These are phyloP conservation scores for Chaitophorus viminalis DNA, from an alignment of 2,888 invertebrate species.

Conservation along the genomic window DNA sequence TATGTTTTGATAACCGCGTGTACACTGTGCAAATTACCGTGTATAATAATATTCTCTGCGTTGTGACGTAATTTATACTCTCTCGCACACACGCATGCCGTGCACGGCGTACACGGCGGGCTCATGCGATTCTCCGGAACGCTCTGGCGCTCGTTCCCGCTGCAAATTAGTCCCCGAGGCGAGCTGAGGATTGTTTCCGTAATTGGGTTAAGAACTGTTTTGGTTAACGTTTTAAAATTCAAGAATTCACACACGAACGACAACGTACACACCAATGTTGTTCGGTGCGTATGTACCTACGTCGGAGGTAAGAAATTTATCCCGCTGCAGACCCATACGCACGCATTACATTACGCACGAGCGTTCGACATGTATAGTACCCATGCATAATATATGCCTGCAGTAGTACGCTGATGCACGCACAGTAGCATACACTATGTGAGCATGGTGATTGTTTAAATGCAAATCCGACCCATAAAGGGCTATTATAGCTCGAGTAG, in stretches of 20 bases:
- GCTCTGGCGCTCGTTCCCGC: not conserved
- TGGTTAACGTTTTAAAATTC: not conserved
- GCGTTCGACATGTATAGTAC: not conserved
- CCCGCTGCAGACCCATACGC: too few relatives aligned
- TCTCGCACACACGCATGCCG: not conserved
- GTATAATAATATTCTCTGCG: too few relatives aligned
- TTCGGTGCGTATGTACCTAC: not conserved
- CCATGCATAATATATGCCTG: not conserved
- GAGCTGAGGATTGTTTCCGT: not conserved
- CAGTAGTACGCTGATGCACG: too few relatives aligned
- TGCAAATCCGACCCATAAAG: too few relatives aligned
- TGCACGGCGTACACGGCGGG: too few relatives aligned
- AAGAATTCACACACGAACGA: not conserved
- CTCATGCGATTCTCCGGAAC: not conserved
- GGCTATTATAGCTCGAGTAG: too few relatives aligned
- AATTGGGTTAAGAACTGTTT: conserved; percentile 15
- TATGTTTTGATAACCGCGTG: conserved; percentile 11
- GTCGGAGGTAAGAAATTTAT: not conserved
- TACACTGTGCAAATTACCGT: not conserved
- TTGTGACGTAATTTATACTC: not conserved
- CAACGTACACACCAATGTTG: not conserved
- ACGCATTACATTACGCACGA: not conserved
- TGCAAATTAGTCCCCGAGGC: conserved; percentile 30
- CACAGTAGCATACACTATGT: too few relatives aligned
- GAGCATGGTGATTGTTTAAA: too few relatives aligned